These are phyloP conservation scores for Loris lydekkerianus DNA, from an alignment of 2,797 vertebrate species.

Conservation along the genomic window DNA sequence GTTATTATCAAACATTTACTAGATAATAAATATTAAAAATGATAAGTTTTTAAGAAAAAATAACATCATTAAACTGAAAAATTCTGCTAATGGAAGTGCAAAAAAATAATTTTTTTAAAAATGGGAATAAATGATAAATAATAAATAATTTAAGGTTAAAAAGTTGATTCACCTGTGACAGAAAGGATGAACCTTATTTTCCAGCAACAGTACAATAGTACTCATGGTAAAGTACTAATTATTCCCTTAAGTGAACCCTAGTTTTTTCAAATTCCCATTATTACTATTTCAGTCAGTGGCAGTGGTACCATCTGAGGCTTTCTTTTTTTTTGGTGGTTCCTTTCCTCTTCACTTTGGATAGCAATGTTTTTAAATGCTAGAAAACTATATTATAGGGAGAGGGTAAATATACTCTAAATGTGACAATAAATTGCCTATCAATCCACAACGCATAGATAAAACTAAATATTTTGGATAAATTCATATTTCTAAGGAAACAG, in stretches of 20 bases:
- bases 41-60: neutral
- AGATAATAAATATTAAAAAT: constrained; percentile 47
- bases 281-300: neutral
- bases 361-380: neutral
- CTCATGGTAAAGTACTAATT: neutral
- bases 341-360: neutral
- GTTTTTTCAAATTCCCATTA: neutral
- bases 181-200: constrained; percentile 55
- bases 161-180: constrained; percentile 49
- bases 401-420: constrained; percentile 15
- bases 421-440: neutral
- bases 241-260: neutral
- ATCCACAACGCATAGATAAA: neutral
- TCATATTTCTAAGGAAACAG: neutral
- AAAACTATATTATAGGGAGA: neutral
- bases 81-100: neutral
- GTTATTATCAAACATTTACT: constrained; percentile 51
- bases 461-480: constrained; percentile 48
- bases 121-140: constrained; percentile 34
- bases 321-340: neutral
- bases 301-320: neutral
- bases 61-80: constrained; percentile 30
- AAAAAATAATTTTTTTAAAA: constrained; percentile 58
- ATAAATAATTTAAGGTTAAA: constrained; percentile 43
- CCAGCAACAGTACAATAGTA: neutral